phyloP scores from a whole-genome alignment of 2,113 vertebrate genomes.

The Neomonachus schauinslandi region DNA sequence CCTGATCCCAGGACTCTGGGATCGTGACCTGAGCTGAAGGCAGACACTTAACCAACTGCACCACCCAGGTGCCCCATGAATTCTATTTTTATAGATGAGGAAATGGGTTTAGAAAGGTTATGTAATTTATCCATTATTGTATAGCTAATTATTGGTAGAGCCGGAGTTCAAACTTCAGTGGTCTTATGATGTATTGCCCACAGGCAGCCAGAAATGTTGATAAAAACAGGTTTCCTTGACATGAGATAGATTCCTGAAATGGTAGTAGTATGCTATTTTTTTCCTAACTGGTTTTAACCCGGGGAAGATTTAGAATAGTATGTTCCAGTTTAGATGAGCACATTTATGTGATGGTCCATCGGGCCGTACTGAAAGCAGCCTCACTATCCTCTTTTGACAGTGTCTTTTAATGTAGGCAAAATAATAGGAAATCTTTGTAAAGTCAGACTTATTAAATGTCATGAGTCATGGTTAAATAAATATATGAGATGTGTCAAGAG shows the following conservation, averaged over 20 bases:
- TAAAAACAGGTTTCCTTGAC: not conserved
- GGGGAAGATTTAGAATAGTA: not conserved
- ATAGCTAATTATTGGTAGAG: not conserved
- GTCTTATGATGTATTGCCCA: not conserved
- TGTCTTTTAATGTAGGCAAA: not conserved
- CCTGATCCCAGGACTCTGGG: not conserved
- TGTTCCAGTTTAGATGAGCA: not conserved
- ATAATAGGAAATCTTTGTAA: not conserved
- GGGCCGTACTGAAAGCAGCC: not conserved
- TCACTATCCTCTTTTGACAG: not conserved
- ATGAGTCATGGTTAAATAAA: not conserved
- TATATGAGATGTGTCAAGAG: not conserved
- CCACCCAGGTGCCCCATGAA: not conserved
- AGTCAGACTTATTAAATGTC: not conserved
- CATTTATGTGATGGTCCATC: not conserved
- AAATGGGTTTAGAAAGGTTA: not conserved
- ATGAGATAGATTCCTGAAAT: not conserved
- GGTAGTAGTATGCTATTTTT: not conserved
- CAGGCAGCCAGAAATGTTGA: not conserved
- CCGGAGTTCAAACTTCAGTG: not conserved
- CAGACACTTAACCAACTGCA: not conserved
- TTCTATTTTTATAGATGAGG: conserved; percentile 11
- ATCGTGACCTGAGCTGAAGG: not conserved
- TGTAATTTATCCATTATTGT: not conserved
- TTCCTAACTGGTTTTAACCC: not conserved